These are phyloP conservation scores for Turdus rufiventris DNA, from an alignment of 2,113 vertebrate genomes.

Conservation along the genomic window DNA sequence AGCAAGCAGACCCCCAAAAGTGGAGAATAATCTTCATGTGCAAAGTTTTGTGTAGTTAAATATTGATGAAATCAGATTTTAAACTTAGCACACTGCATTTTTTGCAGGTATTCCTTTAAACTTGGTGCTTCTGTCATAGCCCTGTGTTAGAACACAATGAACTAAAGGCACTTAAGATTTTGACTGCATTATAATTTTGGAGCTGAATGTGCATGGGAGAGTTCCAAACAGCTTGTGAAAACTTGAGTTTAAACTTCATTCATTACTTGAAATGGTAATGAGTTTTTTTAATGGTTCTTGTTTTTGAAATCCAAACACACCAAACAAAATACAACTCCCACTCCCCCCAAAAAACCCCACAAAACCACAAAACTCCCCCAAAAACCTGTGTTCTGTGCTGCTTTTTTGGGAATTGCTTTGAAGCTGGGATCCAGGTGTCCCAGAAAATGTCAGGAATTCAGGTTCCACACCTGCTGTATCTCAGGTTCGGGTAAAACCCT, in stretches of 20 bases:
- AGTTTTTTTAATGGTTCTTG: not conserved
- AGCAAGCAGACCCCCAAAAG: not conserved
- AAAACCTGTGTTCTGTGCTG: not conserved
- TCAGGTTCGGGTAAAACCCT: not conserved
- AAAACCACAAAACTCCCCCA: not conserved
- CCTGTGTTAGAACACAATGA: not conserved
- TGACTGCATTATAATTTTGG: not conserved
- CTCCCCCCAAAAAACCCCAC: no score
- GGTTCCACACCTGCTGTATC: not conserved
- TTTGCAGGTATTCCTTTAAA: not conserved
- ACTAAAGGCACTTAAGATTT: not conserved
- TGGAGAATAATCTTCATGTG: not conserved
- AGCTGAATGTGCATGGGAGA: not conserved
- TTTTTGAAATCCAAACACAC: not conserved
- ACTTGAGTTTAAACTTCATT: not conserved
- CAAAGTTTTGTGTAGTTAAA: not conserved
- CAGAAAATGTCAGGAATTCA: not conserved
- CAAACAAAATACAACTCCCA: not conserved
- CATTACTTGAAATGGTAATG: not conserved
- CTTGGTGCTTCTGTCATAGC: not conserved
- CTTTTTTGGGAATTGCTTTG: not conserved
- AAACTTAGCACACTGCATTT: not conserved
- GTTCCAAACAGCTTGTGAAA: not conserved
- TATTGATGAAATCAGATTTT: not conserved
- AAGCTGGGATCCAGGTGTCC: not conserved